Base-by-base conservation (phyloP, 2,113 vertebrate species). In the Neopipo cinnamomea region DNA sequence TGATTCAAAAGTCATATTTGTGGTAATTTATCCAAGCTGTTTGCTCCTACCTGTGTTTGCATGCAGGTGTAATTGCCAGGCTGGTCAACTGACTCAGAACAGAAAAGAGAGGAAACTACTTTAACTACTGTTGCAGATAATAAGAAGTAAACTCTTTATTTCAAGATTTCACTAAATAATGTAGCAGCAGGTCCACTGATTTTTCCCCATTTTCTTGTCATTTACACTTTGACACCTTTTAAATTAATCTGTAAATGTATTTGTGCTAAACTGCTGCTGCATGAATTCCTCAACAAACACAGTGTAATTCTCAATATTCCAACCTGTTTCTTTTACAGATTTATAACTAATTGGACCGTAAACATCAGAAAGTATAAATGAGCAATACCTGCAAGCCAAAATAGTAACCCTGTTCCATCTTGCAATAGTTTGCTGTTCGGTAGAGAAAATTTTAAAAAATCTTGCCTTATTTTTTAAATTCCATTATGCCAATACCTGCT, bases 401-500 rank as follows among this genome's bases (percentile, higher is more conserved):
- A 30, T 50, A 67, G 28, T 50, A 39, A 8, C 13, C 11, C 14
- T 31, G 5, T 67, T 68, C 27, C 33, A 88, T 18, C 4, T 49
- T 42, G 9, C 6, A 17, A 27, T 35, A 67, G 44, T 33, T 41
- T 58, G 2, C 3, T 30, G 9, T 24, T 56, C 7, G 30, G 28
- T 6, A 12, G n/a, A 20, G 12, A 23, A 14, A 66, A 66, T 30
- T 8, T 19, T 17, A 27, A n/a, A 22, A 42, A 59, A 3, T 21
- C 5, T 33, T 70, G 17, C 4, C 2, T 7, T 44, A 8, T 12
- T 59, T 35, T 37, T 39, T 41, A 50, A 37, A 39, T 21, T 37
- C 9, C 0, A 0, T 18, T 74, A 15, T 25, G 19, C 4, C 42
- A 76, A 58, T 8, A 18, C 2, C 3, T 56, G 4, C 3, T 8